Base-by-base conservation (phyloP, 2,888 invertebrate species). In the Sesamia inferens region DNA sequence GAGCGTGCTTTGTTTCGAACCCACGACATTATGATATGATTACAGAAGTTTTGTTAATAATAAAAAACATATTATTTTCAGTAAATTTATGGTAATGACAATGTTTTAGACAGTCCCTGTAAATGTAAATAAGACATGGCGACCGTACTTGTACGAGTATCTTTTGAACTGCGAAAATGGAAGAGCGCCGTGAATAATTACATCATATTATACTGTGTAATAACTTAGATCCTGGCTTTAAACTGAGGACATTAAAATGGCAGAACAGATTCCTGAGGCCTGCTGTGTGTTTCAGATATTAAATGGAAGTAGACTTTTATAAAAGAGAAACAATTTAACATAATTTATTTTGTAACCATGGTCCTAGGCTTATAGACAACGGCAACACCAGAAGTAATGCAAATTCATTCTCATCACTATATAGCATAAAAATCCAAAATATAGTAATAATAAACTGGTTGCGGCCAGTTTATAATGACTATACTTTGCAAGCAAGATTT, bases 131-230 rank as follows among this genome's bases (percentile, higher is more conserved):
- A 51, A 61, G 44, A 66, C 59, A 62, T 66, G 61, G 77, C 54
- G 24, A 66, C 73, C 74, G 55, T 72, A 72, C 63, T 79, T 31
- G 31, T 31, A 14, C 24, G 11, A 19, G 31, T 10, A 13, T 19
- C n/a, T 24, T 64, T 63, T 42, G 5, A 47, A 24, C 39, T 39
- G 19, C 42, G 59, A 54, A 44, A 74, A 51, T 73, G 39, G 62
- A 66, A 14, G 44, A 31, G 14, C 19, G n/a, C 5, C 44, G 44
- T 57, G 51, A 72, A 79, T 64, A 72, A 79, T 63, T 73, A 39
- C 5, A 39, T 39, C 5, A 39, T 39, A 79, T 57, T 57, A 73
- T 57, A 47, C 55, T 48, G n/a, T 7, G 65, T 62, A 44, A 39
- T 71, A 78, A 39, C 11, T 47, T 71, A 61, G 39, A 51, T 7